These are phyloP conservation scores for Dinomys branickii DNA, from an alignment of 2,113 vertebrate species.

Conservation along the genomic window DNA sequence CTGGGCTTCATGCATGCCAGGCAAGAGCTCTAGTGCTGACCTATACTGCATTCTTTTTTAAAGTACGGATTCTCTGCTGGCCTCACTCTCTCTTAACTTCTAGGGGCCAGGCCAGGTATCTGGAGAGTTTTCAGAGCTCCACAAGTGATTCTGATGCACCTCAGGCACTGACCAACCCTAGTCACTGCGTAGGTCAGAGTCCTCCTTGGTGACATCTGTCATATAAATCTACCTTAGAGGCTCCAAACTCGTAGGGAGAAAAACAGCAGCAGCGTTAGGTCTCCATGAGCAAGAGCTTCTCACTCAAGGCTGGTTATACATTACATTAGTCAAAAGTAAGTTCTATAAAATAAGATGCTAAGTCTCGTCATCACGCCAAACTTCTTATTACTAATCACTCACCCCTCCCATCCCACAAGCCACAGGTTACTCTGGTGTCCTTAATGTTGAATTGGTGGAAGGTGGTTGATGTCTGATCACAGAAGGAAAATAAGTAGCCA, in stretches of 20 bases:
- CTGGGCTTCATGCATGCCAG: background rate
- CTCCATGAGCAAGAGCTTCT: background rate
- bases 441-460: background rate
- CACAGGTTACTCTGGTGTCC: background rate
- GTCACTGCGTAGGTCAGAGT: too few relatives aligned
- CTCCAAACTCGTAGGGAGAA: background rate
- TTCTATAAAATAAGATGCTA: background rate
- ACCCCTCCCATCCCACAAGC: background rate
- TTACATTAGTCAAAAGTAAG: background rate
- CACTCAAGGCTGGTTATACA: background rate
- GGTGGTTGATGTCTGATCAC: background rate
- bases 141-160: background rate
- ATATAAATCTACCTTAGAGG: background rate
- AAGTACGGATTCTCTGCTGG: background rate
- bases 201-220: background rate
- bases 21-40: background rate
- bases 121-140: background rate
- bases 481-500: background rate
- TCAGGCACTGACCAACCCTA: background rate
- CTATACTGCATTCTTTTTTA: background rate
- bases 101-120: background rate
- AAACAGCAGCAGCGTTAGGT: background rate
- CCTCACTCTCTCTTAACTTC: background rate
- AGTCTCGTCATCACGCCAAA: background rate
- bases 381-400: background rate